Conservation (phyloP, 1,140 invertebrate genomes). For the Linepithema humile region DNA sequence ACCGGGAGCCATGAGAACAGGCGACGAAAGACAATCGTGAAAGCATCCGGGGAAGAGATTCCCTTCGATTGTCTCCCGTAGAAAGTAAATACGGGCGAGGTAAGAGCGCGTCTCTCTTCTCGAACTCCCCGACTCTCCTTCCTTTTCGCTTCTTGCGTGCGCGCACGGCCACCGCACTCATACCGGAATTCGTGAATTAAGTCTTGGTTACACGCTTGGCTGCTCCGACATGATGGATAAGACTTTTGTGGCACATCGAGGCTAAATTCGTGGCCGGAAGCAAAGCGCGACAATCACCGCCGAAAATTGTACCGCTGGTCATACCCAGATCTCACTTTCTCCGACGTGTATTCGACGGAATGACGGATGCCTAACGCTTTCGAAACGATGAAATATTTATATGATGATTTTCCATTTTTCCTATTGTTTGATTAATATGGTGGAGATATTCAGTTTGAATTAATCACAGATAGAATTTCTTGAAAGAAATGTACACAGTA, state of each 20-base stretch:
- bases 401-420: slow-evolving; percentile 28
- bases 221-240: slow-evolving; percentile 35
- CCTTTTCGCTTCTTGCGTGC: background rate
- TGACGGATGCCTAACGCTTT: background rate
- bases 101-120: slow-evolving; percentile 53
- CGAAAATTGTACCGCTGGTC: slow-evolving; percentile 20
- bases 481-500: background rate
- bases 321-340: slow-evolving; percentile 38
- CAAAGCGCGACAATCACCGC: background rate
- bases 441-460: background rate
- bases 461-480: background rate
- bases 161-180: background rate
- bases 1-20: slow-evolving; percentile 75
- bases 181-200: slow-evolving; percentile 40
- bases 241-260: background rate
- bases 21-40: slow-evolving; percentile 78
- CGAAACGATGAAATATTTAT: slow-evolving; percentile 4
- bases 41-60: slow-evolving; percentile 74
- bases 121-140: background rate
- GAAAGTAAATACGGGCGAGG: slow-evolving; percentile 72
- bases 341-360: background rate
- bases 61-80: slow-evolving; percentile 74
- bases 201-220: slow-evolving; percentile 63
- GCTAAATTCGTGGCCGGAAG: slow-evolving; percentile 28
- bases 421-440: background rate